Conservation (phyloP, 1,140 invertebrate genomes). For the Subanguina moxae region DNA sequence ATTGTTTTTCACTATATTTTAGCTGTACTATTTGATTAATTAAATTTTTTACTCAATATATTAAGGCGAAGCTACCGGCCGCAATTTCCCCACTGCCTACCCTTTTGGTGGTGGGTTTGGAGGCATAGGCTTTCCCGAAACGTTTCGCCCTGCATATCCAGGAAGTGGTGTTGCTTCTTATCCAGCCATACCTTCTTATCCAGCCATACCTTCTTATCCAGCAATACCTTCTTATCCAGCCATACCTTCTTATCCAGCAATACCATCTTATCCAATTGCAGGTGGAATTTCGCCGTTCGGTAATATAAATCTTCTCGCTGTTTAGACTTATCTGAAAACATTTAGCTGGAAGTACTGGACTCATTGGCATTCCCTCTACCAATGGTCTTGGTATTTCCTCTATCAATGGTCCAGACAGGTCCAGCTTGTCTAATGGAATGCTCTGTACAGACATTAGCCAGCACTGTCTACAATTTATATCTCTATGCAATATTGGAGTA, state of each 20-base stretch:
- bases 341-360: not conserved
- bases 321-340: not conserved
- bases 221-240: not conserved
- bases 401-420: not conserved
- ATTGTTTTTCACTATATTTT: not conserved
- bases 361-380: not conserved
- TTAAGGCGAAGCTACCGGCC: not conserved
- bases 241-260: not conserved
- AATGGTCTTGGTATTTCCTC: not conserved
- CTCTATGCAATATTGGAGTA: not conserved
- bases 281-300: not conserved
- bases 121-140: not conserved
- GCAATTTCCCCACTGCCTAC: not conserved
- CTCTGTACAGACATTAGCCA: constrained; percentile 3
- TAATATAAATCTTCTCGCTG: not conserved
- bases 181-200: not conserved
- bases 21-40: not conserved
- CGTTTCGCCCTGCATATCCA: not conserved
- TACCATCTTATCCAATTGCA: not conserved
- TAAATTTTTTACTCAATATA: not conserved
- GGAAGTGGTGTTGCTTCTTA: too few relatives aligned
- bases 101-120: not conserved
- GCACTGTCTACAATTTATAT: not conserved
- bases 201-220: not conserved
- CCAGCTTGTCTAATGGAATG: not conserved